Conservation (phyloP, 2,888 invertebrate genomes). For the Caenorhabditis virilis region DNA sequence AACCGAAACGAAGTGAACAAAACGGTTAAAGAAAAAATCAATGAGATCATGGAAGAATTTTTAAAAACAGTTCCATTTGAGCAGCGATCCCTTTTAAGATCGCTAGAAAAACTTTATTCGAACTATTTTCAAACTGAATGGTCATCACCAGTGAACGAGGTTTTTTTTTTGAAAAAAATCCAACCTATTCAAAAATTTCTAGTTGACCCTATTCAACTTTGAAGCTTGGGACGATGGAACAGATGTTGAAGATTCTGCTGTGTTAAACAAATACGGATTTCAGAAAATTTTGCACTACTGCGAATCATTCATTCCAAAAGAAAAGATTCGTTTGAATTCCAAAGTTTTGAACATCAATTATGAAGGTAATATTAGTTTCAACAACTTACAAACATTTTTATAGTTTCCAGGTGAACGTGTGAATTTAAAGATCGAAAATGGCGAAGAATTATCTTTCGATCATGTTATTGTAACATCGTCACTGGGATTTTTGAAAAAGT, state of each 20-base stretch:
- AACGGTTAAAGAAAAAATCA: constrained; percentile 8
- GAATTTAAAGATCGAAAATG: constrained; percentile 7
- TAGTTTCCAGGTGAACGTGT: constrained; percentile 6
- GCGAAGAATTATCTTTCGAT: constrained; percentile 25
- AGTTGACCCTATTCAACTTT: constrained; percentile 51
- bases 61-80: background rate
- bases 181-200: constrained; percentile 6
- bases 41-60: constrained; percentile 3
- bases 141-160: constrained; percentile 51
- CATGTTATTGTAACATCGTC: constrained; percentile 56
- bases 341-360: constrained; percentile 37
- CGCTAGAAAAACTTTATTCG: constrained; percentile 6
- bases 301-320: constrained; percentile 19
- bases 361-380: constrained; percentile 4
- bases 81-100: too few species aligned
- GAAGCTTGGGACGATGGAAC: constrained; percentile 52
- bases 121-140: constrained; percentile 51
- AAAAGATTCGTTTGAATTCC: constrained; percentile 40
- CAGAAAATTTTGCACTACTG: constrained; percentile 45
- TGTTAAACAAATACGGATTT: constrained; percentile 45
- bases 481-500: constrained; percentile 52
- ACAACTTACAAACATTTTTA: too few species aligned
- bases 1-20: background rate
- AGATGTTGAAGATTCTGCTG: constrained; percentile 34
- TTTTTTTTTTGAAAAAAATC: background rate